Percentiles rank a stretch among this genome's conserved stretches.
Conservation (phyloP, 1,140 invertebrate species). For the Lucilia cuprina region DNA sequence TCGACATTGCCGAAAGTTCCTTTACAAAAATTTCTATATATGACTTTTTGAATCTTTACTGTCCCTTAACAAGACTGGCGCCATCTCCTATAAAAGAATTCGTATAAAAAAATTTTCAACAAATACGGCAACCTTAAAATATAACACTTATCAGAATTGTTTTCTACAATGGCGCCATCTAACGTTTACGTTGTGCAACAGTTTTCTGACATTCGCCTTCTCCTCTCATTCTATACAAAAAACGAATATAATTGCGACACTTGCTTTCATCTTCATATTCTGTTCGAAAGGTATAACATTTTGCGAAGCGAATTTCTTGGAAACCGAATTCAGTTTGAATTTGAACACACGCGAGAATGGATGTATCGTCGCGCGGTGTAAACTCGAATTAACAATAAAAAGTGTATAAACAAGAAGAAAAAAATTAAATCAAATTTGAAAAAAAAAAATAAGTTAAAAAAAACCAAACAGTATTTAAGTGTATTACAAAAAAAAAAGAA, state of each 20-base stretch:
- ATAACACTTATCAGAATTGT: background rate
- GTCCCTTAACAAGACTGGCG: too few relatives aligned
- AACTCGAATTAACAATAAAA: background rate
- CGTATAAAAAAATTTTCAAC: too few relatives aligned
- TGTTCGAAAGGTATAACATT: background rate
- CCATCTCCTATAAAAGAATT: too few relatives aligned
- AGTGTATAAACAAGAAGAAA: background rate
- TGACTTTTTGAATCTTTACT: too few relatives aligned
- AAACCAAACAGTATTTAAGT: background rate
- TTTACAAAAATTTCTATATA: too few relatives aligned
- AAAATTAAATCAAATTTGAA: background rate
- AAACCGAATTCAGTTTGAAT: constrained; percentile 5
- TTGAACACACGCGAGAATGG: constrained; percentile 19
- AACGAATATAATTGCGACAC: background rate
- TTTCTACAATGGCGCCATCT: background rate
- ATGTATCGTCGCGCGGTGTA: constrained; percentile 21
- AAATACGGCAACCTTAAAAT: background rate
- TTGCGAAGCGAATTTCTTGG: background rate
- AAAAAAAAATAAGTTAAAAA: background rate
- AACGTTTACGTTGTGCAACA: background rate
- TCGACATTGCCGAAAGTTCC: too few relatives aligned
- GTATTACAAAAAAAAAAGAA: background rate
- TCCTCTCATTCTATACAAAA: background rate
- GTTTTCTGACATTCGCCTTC: background rate
- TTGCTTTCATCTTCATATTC: background rate